These are phyloP conservation scores for Noctuana brunneofusca DNA, from an alignment of 2,888 invertebrate species.

Conservation along the genomic window DNA sequence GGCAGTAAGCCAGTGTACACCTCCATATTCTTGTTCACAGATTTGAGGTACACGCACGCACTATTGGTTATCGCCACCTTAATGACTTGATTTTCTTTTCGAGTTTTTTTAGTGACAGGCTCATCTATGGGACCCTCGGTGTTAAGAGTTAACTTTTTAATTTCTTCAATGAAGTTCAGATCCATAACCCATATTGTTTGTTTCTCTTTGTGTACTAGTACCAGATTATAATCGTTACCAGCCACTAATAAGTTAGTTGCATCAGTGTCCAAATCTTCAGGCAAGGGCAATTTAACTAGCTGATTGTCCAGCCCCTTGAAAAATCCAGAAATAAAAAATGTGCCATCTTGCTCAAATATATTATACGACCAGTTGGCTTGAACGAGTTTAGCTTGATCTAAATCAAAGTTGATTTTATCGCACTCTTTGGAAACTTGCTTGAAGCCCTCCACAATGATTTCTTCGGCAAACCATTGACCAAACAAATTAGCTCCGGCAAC, in stretches of 20 bases:
- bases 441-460: conserved; percentile 51
- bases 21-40: conserved; percentile 55
- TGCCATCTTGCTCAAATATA: conserved; percentile 52
- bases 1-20: conserved; percentile 84
- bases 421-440: conserved; percentile 40
- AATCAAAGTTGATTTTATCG: conserved; percentile 39
- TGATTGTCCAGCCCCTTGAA: conserved; percentile 55
- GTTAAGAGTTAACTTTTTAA: conserved; percentile 50
- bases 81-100: conserved; percentile 46
- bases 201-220: conserved; percentile 49
- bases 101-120: conserved; percentile 46
- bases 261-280: conserved; percentile 38
- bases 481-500: conserved; percentile 71
- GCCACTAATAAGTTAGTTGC: conserved; percentile 49
- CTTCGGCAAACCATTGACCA: conserved; percentile 65
- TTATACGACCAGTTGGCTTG: conserved; percentile 72
- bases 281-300: conserved; percentile 50
- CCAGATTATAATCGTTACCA: conserved; percentile 64
- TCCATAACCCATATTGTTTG: conserved; percentile 54
- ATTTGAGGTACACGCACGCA: conserved; percentile 58
- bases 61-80: conserved; percentile 55
- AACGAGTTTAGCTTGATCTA: conserved; percentile 45
- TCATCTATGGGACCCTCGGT: conserved; percentile 49
- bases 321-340: conserved; percentile 61
- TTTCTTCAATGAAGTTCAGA: conserved; percentile 48